Percentiles rank a stretch among this genome's conserved stretches.
These are phyloP conservation scores for Noturus placidus DNA, from an alignment of 2,113 vertebrate species.

Conservation along the genomic window DNA sequence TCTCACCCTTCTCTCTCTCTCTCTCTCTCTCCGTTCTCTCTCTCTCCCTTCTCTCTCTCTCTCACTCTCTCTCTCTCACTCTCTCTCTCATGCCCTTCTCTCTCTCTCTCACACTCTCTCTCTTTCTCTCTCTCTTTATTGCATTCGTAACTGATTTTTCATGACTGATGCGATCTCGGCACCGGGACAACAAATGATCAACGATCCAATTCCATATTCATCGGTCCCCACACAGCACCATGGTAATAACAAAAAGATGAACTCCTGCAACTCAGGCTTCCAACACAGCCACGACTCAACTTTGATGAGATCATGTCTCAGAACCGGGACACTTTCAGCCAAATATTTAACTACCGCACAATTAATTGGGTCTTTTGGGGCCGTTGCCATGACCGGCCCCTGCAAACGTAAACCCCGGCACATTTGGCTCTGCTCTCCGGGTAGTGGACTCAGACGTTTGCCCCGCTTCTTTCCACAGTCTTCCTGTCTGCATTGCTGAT, in stretches of 20 bases:
- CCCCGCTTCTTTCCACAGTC: background rate
- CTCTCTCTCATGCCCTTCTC: too few species aligned
- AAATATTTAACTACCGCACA: background rate
- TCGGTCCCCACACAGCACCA: background rate
- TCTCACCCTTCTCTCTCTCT: too few species aligned
- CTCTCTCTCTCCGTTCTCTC: too few species aligned
- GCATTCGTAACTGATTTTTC: background rate
- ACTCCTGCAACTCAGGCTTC: background rate
- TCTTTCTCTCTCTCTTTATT: background rate
- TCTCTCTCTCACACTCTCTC: too few species aligned
- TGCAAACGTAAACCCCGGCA: background rate
- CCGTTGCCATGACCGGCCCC: background rate
- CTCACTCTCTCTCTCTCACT: too few species aligned
- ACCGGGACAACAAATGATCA: background rate
- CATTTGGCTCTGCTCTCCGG: background rate
- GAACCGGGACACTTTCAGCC: background rate
- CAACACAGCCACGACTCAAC: background rate
- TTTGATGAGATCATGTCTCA: background rate
- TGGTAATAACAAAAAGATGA: background rate
- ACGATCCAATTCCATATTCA: background rate
- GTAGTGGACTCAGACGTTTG: background rate
- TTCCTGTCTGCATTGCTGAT: slow-evolving; percentile 70
- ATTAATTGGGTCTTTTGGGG: background rate
- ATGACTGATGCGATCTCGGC: background rate
- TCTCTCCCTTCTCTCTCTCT: too few species aligned